These are phyloP conservation scores for Anguilla anguilla DNA, from an alignment of 2,797 vertebrate species.

Conservation along the genomic window DNA sequence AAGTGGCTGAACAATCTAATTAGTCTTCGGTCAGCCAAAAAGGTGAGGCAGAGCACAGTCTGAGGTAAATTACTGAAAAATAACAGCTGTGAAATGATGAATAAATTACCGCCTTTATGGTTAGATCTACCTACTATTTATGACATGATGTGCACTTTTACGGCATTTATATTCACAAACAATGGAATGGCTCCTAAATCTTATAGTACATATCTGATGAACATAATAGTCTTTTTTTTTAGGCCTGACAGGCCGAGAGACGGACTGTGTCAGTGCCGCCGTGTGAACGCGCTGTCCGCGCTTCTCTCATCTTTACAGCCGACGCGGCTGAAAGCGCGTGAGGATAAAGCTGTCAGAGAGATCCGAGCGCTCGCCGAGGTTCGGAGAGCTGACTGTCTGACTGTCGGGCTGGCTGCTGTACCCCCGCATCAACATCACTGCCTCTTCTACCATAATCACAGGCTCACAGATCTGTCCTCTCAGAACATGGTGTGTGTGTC, in stretches of 20 bases:
- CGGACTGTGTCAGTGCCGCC: neutral
- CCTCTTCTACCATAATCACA: neutral
- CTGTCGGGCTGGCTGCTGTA: neutral
- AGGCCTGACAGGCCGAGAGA: neutral
- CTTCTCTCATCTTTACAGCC: neutral
- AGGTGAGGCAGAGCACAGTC: conserved; percentile 38
- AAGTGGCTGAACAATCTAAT: conserved; percentile 60
- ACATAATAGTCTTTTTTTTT: neutral
- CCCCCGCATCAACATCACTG: neutral
- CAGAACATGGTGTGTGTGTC: neutral
- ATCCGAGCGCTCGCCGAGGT: neutral
- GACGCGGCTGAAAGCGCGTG: neutral
- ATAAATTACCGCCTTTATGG: neutral
- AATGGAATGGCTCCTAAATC: neutral
- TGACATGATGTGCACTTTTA: neutral
- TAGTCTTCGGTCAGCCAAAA: conserved; percentile 52
- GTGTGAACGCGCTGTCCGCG: neutral
- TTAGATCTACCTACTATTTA: neutral
- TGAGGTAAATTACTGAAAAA: conserved; percentile 15
- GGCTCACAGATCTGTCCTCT: conserved; percentile 9
- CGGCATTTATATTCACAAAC: neutral
- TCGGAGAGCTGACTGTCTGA: neutral
- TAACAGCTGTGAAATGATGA: neutral
- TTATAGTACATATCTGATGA: neutral
- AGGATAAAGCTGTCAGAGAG: neutral